These are phyloP conservation scores for Cetoscarus ocellatus DNA, from an alignment of 2,797 vertebrate species.

Conservation along the genomic window DNA sequence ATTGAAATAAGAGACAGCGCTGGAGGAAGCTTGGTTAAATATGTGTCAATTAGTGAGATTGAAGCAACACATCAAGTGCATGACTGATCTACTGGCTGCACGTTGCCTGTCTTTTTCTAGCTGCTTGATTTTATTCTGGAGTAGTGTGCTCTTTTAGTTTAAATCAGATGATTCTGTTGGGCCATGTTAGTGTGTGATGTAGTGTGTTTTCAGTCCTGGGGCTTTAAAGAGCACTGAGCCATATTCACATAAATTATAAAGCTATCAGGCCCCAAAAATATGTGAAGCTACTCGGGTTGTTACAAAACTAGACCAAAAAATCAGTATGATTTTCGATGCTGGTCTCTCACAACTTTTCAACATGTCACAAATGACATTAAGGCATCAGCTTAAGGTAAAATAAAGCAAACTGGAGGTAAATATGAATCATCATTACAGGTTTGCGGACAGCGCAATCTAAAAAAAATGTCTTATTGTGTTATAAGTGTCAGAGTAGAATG, in stretches of 20 bases:
- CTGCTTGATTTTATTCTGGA: conserved; percentile 19
- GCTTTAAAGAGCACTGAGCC: conserved; percentile 35
- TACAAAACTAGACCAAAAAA: too few species aligned
- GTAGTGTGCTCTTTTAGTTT: conserved; percentile 32
- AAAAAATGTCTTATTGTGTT: too few species aligned
- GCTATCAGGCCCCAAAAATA: conserved; percentile 26
- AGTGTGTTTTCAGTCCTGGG: conserved; percentile 32
- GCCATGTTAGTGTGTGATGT: conserved; percentile 15
- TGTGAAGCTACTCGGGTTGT: conserved; percentile 22
- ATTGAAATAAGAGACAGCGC: not conserved
- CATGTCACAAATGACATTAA: too few species aligned
- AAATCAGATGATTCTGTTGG: conserved; percentile 37
- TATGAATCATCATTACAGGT: too few species aligned
- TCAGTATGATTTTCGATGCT: not conserved
- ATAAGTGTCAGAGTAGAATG: too few species aligned
- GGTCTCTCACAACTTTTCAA: not conserved
- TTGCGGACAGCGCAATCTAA: too few species aligned
- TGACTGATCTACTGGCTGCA: not conserved
- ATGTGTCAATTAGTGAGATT: not conserved
- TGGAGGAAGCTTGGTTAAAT: not conserved
- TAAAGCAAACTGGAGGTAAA: too few species aligned
- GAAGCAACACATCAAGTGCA: not conserved
- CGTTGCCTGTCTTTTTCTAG: conserved; percentile 1
- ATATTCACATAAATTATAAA: conserved; percentile 35
- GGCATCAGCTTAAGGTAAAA: too few species aligned